Percentiles rank a stretch among this genome's conserved stretches.
Conservation (phyloP, 2,797 vertebrate genomes). For the Megalops cyprinoides region DNA sequence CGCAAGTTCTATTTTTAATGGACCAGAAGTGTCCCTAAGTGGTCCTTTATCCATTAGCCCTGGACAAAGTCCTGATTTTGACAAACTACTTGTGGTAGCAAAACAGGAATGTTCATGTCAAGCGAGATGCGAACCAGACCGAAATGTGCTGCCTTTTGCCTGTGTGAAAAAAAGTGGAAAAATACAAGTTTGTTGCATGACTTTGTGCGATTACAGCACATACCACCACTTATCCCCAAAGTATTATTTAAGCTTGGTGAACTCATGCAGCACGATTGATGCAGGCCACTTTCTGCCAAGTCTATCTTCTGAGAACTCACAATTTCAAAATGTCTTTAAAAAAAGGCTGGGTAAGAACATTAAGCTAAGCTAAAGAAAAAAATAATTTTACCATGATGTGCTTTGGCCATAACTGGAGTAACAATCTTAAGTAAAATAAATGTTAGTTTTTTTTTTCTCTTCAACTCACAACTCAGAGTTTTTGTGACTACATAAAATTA, state of each 20-base stretch:
- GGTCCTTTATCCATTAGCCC: constrained; percentile 30
- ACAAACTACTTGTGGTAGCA: background rate
- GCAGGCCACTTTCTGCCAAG: constrained; percentile 9
- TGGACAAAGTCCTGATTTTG: constrained; percentile 40
- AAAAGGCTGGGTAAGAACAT: background rate
- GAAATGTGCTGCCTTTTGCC: constrained; percentile 1
- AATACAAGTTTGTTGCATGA: constrained; percentile 43
- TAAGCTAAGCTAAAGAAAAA: background rate
- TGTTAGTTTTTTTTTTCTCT: no score
- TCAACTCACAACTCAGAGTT: no score
- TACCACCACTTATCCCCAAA: constrained; percentile 35
- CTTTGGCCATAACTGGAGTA: no score
- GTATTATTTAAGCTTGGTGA: constrained; percentile 37
- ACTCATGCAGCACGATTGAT: constrained; percentile 4
- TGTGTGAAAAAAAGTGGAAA: constrained; percentile 47
- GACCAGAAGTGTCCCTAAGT: constrained; percentile 15
- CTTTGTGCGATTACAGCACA: constrained; percentile 49
- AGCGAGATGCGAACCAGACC: constrained; percentile 38
- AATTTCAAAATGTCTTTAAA: background rate
- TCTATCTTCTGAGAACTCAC: background rate
- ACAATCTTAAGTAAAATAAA: no score
- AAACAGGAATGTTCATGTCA: constrained; percentile 32
- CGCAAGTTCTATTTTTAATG: constrained; percentile 11
- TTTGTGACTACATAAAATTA: no score
- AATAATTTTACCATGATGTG: no score